Evolutionary conservation across 2,888 invertebrate genomes (phyloP), one percentile per base, ranked within the genome.

Genomic region (Leptinotarsa rubiginosa): DNA sequence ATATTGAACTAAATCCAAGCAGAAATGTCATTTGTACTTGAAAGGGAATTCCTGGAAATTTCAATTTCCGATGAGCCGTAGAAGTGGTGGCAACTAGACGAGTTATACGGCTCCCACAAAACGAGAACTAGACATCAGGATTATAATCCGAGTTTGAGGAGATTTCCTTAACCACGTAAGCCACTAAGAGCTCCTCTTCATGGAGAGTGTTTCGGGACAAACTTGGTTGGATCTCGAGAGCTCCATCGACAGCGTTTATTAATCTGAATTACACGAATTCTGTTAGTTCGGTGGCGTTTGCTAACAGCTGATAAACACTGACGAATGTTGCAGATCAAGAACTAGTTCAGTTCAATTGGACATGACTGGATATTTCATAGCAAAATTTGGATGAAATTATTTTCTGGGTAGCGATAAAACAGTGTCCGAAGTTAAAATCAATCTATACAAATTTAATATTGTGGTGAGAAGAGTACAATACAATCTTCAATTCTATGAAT

Each of bases 91-190:
- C 70, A 70, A 75, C 72, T 65, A 66, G 72, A 67, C 66, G 72
- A 72, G 73, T 74, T 74, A 69, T 50, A 59, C 65, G 74, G 70
- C 62, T 52, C 65, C 69, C 69, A 75, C 59, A 70, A 69, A 72
- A 70, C 49, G 70, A 71, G 64, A 74, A 74, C 72, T 74, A 76
- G 72, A 72, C 72, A 73, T 77, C 73, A 70, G 71, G 76, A 73
- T 72, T 76, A 74, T 78, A 78, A 78, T 76, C 76, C 78, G 71
- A 73, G 76, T 67, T 75, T 76, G 75, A 76, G 76, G 74, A 75
- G 76, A 78, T 76, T 76, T 74, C 77, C 72, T 65, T 69, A 73
- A 75, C 78, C 78, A 74, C 78, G 70, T 74, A 73, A 76, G 75
- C 78, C 76, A 67, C 75, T 78, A 76, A 78, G 74, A 78, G 76